These are phyloP conservation scores for Ectemnius cavifrons DNA, from an alignment of 2,888 invertebrate genomes.

Conservation along the genomic window DNA sequence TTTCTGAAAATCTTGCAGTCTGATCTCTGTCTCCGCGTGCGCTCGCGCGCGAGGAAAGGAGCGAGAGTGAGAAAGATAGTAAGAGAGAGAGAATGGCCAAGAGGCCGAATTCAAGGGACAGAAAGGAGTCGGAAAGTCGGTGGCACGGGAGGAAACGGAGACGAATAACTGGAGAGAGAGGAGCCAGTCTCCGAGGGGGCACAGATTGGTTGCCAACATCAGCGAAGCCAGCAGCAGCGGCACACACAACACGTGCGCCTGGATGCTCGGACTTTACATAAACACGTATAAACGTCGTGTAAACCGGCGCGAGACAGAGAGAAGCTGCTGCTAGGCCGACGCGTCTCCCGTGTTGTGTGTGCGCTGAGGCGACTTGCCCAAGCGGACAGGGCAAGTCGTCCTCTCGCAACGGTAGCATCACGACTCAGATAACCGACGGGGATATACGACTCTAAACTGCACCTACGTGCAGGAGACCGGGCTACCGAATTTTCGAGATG, in stretches of 20 bases:
- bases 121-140: slow-evolving; percentile 3
- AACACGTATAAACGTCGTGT: slow-evolving; percentile 68
- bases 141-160: slow-evolving; percentile 4
- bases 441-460: slow-evolving; percentile 70
- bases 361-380: slow-evolving; percentile 13
- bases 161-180: slow-evolving; percentile 1
- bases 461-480: slow-evolving; percentile 66
- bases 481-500: slow-evolving; percentile 75
- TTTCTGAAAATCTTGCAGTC: slow-evolving; percentile 71
- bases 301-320: slow-evolving; percentile 47
- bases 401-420: slow-evolving; percentile 69
- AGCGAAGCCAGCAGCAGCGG: slow-evolving; percentile 58
- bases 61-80: slow-evolving; percentile 1
- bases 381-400: no score
- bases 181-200: slow-evolving; percentile 8
- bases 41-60: slow-evolving; percentile 7
- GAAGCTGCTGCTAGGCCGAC: not conserved
- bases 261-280: slow-evolving; percentile 61
- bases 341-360: slow-evolving; percentile 21
- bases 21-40: slow-evolving; percentile 65
- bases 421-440: slow-evolving; percentile 68
- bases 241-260: slow-evolving; percentile 60
- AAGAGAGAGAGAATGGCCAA: not conserved
- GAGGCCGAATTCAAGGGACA: not conserved
- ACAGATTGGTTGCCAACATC: slow-evolving; percentile 60